phyloP scores from a whole-genome alignment of 2,797 vertebrate genomes.

The Monodelphis domestica region DNA sequence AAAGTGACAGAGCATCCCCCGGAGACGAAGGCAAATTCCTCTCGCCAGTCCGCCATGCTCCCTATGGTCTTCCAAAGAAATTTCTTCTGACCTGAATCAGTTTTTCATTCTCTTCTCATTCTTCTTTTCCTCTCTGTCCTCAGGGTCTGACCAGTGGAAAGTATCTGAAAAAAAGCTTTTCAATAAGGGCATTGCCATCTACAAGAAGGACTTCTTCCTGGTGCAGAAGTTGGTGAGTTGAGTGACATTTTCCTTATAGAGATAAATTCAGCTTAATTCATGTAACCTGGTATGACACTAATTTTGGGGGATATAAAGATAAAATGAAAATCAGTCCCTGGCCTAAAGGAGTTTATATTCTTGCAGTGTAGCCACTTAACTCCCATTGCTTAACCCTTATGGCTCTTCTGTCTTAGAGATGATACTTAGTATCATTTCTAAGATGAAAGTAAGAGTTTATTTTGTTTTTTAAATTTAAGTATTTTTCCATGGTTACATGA shows the following conservation, averaged over 20 bases:
- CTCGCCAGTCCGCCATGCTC: not conserved
- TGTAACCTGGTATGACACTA: not conserved
- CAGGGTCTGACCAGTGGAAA: conserved; percentile 97
- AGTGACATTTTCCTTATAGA: not conserved
- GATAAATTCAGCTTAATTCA: not conserved
- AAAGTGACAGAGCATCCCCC: not conserved
- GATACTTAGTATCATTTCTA: too few species aligned
- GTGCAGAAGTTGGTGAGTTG: conserved; percentile 95
- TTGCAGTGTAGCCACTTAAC: too few species aligned
- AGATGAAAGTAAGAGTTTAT: too few species aligned
- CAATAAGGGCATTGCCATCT: conserved; percentile 95
- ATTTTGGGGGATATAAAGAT: not conserved
- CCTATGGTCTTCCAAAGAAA: not conserved
- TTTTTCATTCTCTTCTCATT: not conserved
- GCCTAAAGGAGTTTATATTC: not conserved
- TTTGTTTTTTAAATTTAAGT: too few species aligned
- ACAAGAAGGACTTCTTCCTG: conserved; percentile 99
- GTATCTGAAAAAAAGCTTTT: conserved; percentile 93
- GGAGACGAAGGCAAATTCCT: not conserved
- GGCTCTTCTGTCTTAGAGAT: too few species aligned
- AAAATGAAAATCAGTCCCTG: not conserved
- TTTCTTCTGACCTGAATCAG: not conserved
- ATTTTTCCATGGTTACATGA: too few species aligned
- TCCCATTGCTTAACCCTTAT: too few species aligned
- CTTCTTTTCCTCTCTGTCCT: not conserved